Conservation (phyloP, 2,113 vertebrate genomes). For the Rousettus leschenaultii region DNA sequence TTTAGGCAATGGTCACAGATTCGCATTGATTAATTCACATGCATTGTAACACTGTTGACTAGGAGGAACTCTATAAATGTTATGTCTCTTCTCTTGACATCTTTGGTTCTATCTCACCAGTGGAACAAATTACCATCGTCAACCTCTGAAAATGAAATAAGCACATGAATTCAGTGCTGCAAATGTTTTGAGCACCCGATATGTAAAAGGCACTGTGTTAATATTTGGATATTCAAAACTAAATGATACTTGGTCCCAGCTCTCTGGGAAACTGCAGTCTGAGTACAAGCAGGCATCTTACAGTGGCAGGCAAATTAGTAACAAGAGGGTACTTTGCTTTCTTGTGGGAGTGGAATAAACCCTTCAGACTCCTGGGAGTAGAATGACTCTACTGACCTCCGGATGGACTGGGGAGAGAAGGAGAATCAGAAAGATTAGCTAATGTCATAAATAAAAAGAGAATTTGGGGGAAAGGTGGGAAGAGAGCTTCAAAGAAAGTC, state of each 20-base stretch:
- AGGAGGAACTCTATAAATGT: background rate
- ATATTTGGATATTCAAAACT: background rate
- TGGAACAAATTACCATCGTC: background rate
- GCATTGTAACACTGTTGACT: background rate
- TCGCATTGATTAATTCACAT: background rate
- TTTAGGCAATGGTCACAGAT: background rate
- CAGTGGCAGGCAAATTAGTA: background rate
- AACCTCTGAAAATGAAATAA: slow-evolving; percentile 8
- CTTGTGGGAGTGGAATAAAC: background rate
- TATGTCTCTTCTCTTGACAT: background rate
- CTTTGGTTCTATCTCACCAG: background rate
- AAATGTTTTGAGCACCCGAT: background rate
- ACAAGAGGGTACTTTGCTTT: background rate
- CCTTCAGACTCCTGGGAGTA: background rate
- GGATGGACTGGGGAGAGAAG: background rate
- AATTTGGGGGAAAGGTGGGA: background rate
- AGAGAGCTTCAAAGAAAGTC: background rate
- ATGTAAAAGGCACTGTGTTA: background rate
- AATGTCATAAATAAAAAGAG: background rate
- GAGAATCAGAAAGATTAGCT: background rate
- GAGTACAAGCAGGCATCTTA: background rate
- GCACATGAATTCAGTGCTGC: background rate
- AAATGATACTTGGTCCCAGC: background rate
- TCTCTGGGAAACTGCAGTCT: background rate
- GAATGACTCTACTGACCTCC: background rate